Evolutionary conservation across 1,140 invertebrate genomes (phyloP).

Genomic region (Gryon sp.): DNA sequence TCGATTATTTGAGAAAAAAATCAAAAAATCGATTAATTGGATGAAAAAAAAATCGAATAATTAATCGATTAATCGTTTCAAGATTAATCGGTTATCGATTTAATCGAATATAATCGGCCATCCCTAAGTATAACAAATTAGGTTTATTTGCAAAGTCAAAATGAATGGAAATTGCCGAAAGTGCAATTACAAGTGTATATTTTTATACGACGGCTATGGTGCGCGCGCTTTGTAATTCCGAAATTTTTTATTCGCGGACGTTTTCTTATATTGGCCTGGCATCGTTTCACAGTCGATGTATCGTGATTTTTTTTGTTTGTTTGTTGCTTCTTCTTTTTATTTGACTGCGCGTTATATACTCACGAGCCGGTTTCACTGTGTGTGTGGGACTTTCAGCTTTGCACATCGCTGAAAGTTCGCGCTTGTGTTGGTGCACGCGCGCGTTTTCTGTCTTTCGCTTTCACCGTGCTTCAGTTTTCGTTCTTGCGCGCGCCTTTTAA

Average conservation of each 20-base stretch:
- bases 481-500: slow-evolving; percentile 47
- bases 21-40: no score
- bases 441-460: slow-evolving; percentile 65
- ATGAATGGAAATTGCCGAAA: no score
- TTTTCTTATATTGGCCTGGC: not conserved
- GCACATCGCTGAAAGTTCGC: slow-evolving; percentile 18
- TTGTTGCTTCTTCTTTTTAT: no score
- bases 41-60: no score
- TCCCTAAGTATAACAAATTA: no score
- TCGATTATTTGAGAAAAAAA: no score
- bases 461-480: slow-evolving; percentile 65
- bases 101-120: no score
- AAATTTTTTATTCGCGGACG: not conserved
- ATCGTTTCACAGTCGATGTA: not conserved
- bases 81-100: no score
- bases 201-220: no score
- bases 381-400: slow-evolving; percentile 17
- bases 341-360: slow-evolving; percentile 27
- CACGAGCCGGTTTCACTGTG: not conserved
- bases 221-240: not conserved
- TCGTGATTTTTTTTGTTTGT: slow-evolving; percentile 11
- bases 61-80: no score
- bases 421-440: slow-evolving; percentile 54
- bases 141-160: no score
- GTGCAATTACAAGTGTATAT: no score